Conservation (phyloP, 1,140 invertebrate species). For the Cydia splendana region DNA sequence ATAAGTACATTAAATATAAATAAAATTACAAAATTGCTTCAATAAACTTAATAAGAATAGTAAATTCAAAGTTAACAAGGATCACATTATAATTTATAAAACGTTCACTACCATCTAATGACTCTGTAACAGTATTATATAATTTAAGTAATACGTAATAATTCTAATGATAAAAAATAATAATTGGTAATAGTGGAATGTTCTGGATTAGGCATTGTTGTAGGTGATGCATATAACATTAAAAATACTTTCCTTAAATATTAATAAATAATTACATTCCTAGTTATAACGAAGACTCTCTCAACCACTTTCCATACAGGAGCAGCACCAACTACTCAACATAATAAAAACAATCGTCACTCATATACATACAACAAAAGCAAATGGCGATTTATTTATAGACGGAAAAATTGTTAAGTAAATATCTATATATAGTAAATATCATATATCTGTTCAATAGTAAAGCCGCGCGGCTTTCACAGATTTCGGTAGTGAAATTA, state of each 20-base stretch:
- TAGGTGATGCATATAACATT: slow-evolving; percentile 57
- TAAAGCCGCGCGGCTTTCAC: too few species aligned
- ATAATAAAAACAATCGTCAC: not conserved
- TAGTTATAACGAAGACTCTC: slow-evolving; percentile 55
- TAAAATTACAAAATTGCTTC: slow-evolving; percentile 30
- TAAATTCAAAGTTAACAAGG: slow-evolving; percentile 36
- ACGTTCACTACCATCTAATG: slow-evolving; percentile 29
- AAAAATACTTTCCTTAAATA: slow-evolving; percentile 61
- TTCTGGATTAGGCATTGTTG: slow-evolving; percentile 45
- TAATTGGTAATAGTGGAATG: slow-evolving; percentile 59
- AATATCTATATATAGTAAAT: too few species aligned
- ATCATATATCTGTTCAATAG: too few species aligned
- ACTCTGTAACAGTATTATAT: slow-evolving; percentile 32
- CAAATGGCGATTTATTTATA: not conserved
- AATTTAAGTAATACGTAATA: slow-evolving; percentile 37
- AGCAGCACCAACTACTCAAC: slow-evolving; percentile 55
- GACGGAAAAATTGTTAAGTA: not conserved
- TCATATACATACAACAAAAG: not conserved
- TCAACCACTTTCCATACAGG: slow-evolving; percentile 51
- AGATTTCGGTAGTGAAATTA: too few species aligned
- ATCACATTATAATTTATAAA: slow-evolving; percentile 40
- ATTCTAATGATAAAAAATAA: slow-evolving; percentile 46
- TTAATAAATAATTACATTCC: slow-evolving; percentile 52
- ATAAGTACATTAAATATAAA: slow-evolving; percentile 41
- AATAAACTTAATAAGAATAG: slow-evolving; percentile 16